These are phyloP conservation scores for Scaptomyza reducta DNA, from an alignment of 2,888 invertebrate genomes.

Conservation along the genomic window DNA sequence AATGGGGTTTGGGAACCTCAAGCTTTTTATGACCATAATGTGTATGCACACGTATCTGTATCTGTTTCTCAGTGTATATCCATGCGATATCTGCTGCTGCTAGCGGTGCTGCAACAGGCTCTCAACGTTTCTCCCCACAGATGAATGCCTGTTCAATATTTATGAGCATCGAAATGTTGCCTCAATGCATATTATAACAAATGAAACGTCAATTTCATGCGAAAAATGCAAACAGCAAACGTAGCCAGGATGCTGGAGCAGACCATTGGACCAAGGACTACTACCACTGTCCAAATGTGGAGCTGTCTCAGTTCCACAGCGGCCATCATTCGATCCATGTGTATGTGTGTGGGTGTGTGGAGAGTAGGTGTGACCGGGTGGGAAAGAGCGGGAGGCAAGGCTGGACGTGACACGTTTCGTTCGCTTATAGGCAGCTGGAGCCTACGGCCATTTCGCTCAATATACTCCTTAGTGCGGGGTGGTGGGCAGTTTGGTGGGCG, in stretches of 20 bases:
- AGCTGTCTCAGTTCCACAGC: conserved; percentile 25
- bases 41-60: conserved; percentile 39
- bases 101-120: conserved; percentile 38
- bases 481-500: conserved; percentile 17
- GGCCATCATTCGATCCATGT: conserved; percentile 19
- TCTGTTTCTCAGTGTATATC: conserved; percentile 14
- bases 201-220: conserved; percentile 78
- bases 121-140: conserved; percentile 61
- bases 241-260: conserved; percentile 18
- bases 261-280: conserved; percentile 1
- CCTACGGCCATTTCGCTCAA: conserved; percentile 29
- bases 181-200: conserved; percentile 77
- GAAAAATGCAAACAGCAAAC: conserved; percentile 58
- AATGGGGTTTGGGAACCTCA: conserved; percentile 20
- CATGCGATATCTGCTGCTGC: conserved; percentile 38
- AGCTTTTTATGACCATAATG: conserved; percentile 55
- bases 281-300: conserved; percentile 18
- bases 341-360: conserved; percentile 5
- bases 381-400: neutral
- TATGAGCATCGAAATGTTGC: conserved; percentile 78
- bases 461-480: conserved; percentile 26
- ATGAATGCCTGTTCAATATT: conserved; percentile 77
- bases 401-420: conserved; percentile 56
- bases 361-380: neutral
- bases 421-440: conserved; percentile 22